phyloP scores from a whole-genome alignment of 1,140 invertebrate species.

The Drosophila lowei region DNA sequence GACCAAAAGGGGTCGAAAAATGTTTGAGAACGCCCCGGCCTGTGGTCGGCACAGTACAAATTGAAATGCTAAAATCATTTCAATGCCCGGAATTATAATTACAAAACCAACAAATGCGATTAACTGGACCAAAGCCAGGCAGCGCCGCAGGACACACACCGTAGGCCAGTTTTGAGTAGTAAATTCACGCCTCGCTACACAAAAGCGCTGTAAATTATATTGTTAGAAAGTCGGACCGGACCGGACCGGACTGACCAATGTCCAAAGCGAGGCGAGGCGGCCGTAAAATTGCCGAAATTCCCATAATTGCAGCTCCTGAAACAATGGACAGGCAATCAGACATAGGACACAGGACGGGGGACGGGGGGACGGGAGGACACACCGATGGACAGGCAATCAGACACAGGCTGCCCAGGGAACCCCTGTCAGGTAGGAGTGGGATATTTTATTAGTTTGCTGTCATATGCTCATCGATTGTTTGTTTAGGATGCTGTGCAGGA shows the following conservation, averaged over 20 bases:
- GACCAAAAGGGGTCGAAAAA: constrained; percentile 62
- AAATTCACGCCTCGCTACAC: constrained; percentile 82
- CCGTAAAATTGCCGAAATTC: constrained; percentile 52
- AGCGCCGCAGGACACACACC: constrained; percentile 6
- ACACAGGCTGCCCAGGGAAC: neutral
- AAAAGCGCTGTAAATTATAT: constrained; percentile 82
- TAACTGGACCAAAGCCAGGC: constrained; percentile 44
- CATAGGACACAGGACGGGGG: constrained; percentile 1
- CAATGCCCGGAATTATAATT: constrained; percentile 61
- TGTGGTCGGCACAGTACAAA: constrained; percentile 66
- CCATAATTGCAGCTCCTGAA: constrained; percentile 69
- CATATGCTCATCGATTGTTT: constrained; percentile 61
- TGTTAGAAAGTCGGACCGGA: constrained; percentile 41
- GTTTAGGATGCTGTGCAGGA: constrained; percentile 48
- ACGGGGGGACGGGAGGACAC: neutral
- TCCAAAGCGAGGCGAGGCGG: constrained; percentile 18
- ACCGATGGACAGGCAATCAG: neutral
- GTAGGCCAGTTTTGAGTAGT: constrained; percentile 41
- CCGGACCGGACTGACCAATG: constrained; percentile 43
- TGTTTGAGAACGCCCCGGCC: constrained; percentile 17
- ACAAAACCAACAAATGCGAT: constrained; percentile 72
- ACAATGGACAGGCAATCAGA: constrained; percentile 49
- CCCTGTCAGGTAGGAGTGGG: constrained; percentile 33
- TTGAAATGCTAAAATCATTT: constrained; percentile 76
- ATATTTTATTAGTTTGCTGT: constrained; percentile 65